Evolutionary conservation across 2,113 vertebrate genomes (phyloP), one percentile per base, ranked within the genome.

Genomic region (Dascyllus trimaculatus): DNA sequence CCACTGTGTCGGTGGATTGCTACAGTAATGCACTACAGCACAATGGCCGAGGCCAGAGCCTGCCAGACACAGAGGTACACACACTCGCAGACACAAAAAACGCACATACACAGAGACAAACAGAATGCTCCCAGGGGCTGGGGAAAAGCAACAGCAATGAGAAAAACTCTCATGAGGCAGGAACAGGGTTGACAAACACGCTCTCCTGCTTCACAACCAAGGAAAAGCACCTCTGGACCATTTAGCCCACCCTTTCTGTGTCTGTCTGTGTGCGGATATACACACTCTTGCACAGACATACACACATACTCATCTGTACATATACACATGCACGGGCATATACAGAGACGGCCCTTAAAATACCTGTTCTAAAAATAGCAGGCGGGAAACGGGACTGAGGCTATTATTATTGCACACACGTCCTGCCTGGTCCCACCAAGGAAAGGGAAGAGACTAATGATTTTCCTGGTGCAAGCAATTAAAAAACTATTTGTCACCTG

Each of bases 401-500:
- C 91, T 88, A 95, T 95, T 95, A 94, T 93, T 94, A 96, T 94
- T 95, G 92, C 80, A 32, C 80, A 82, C 94, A 95, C 92, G 92
- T 94, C 90, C 92, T 73, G 85, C 84, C 67, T 53, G 51, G 85
- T 92, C 92, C 92, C 86, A 94, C 91, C 93, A 93, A 90, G 93
- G 86, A 94, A 94, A 92, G 91, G 86, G 90, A 95, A 95, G 91
- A 96, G 94, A 95, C 94, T 95, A 96, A 96, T 95, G 91, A 89
- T 95, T 96, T 96, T 96, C 94, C 94, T 95, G 95, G 95, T 95
- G 82, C 90, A 96, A 94, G 96, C 95, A 96, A 98, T 97, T 97
- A 97, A 96, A 96, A 96, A 96, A 95, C 91, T 94, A 96, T 96
- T 96, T 96, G 95, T 96, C 95, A 96, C 95, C 94, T 93, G 89